Evolutionary conservation across 1,140 invertebrate species (phyloP).

Genomic region (Drosophila nikananu): DNA sequence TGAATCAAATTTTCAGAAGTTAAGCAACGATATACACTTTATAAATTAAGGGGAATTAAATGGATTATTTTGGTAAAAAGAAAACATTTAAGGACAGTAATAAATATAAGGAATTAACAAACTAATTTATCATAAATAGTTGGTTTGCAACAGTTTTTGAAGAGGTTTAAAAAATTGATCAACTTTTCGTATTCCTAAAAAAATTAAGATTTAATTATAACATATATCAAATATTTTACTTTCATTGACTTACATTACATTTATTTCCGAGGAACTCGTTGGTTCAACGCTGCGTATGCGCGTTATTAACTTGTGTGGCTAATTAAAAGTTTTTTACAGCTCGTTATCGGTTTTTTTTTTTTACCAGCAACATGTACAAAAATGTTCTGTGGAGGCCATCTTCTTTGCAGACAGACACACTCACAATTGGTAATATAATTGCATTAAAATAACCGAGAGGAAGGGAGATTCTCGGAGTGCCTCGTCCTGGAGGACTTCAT

Average conservation of each 20-base stretch:
- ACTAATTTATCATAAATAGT: neutral
- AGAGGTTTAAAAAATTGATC: no score
- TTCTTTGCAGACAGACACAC: conserved; percentile 6
- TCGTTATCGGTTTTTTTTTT: conserved; percentile 32
- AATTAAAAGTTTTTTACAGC: conserved; percentile 71
- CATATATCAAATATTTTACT: neutral
- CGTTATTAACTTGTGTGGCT: conserved; percentile 60
- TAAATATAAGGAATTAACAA: neutral
- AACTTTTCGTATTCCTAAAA: no score
- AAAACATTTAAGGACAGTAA: neutral
- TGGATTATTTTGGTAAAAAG: neutral
- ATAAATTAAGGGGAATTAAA: neutral
- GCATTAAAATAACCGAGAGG: conserved; percentile 57
- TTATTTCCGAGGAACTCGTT: conserved; percentile 23
- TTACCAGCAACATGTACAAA: conserved; percentile 20
- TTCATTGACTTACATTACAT: neutral
- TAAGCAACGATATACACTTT: conserved; percentile 8
- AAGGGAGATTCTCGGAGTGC: conserved; percentile 22
- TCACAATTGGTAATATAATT: conserved; percentile 68
- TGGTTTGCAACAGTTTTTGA: no score
- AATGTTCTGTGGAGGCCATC: conserved; percentile 10
- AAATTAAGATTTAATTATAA: neutral
- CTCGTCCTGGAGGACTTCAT: conserved; percentile 68
- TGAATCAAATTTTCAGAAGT: conserved; percentile 10
- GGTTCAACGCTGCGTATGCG: conserved; percentile 53